Base-by-base conservation (phyloP, 2,113 vertebrate genomes). In the Petroica traversi region DNA sequence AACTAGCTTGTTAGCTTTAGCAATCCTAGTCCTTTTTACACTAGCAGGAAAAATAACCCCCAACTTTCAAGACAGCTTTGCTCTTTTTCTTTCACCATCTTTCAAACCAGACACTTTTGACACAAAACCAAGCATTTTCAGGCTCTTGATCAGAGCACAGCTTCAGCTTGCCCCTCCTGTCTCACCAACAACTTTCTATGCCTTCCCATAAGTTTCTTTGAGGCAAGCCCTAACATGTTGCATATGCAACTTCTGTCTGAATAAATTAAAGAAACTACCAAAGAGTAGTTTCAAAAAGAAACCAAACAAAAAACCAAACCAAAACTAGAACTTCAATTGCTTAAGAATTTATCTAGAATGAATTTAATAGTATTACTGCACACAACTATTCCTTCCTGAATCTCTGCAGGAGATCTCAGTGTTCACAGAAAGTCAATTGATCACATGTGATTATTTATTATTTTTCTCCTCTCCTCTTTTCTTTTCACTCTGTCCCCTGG, bases 401-500 rank as follows among this genome's bases (percentile, higher is more conserved):
- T 24, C 34, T 62, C 72, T 71, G 33, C 64, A 67, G 62, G 25
- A 86, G 26, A 55, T 31, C 11, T 26, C 12, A 26, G 20, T 46
- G 26, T 59, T 45, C 72, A 73, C 8, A 55, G 45, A 67, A 84
- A 85, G 33, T 4, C 23, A 79, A 4, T 3, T 28, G 67, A 43
- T 46, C n/a, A 40, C 8, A 16, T 1, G 13, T 7, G 10, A 49
- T 38, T 38, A 31, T 28, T n/a, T 40, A 25, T 6, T 41, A 33
- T 26, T 33, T 18, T 12, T 2, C 4, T 9, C 1, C 18, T 8
- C 29, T 54, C 8, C 14, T 28, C 11, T 49, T 33, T 54, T 13
- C 18, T 61, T 76, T 41, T 71, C 8, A n/a, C 55, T 33, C 29
- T 0, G 0, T 9, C 25, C 5, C 6, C 1, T 8, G 22, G 29